Base-by-base conservation (phyloP, 2,113 vertebrate genomes). In the Microcebus ravelobensis region DNA sequence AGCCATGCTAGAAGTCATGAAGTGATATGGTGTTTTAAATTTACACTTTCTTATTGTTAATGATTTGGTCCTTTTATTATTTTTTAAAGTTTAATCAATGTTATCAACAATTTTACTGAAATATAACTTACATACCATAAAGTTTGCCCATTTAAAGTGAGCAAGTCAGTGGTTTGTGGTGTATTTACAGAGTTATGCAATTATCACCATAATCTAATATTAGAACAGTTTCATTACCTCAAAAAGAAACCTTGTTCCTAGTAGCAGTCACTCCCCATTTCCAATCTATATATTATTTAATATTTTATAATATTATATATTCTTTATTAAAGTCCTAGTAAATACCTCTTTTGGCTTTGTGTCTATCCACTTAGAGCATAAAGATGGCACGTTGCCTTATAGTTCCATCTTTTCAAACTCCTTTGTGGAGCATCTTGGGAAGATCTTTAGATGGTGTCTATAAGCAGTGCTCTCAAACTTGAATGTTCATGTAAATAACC, bases 31-130 rank as follows among this genome's bases (percentile, higher is more conserved):
- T 94, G 15, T 73, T 91, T 96, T 90, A 21, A 79, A 77, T 77
- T 85, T 93, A 18, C 7, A 77, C 52, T 63, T 8, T 11, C 9
- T 92, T 84, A n/a, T 45, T 6, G 59, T 45, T 61, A 82, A 36
- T 85, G 45, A 39, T 42, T 74, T 90, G 34, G 48, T 86, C 34
- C 45, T 84, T 86, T 61, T 42, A 55, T 82, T 55, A 85, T 84
- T 81, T 77, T 95, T 88, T 67, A 73, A 96, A 74, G 10, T 76
- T 93, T 71, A 23, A 13, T 71, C 65, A 71, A 34, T 36, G 5
- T 86, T 97, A 81, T 65, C 23, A 70, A 36, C 17, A 71, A 11
- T 76, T 94, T 88, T 86, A n/a, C 23, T 67, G 39, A 90, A 17
- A 6, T 61, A 59, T 50, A 77, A 65, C 42, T 36, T 91, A 39